Evolutionary conservation across 2,888 invertebrate species (phyloP), one percentile per base, ranked within the genome.

Genomic region (Eristalis pertinax): DNA sequence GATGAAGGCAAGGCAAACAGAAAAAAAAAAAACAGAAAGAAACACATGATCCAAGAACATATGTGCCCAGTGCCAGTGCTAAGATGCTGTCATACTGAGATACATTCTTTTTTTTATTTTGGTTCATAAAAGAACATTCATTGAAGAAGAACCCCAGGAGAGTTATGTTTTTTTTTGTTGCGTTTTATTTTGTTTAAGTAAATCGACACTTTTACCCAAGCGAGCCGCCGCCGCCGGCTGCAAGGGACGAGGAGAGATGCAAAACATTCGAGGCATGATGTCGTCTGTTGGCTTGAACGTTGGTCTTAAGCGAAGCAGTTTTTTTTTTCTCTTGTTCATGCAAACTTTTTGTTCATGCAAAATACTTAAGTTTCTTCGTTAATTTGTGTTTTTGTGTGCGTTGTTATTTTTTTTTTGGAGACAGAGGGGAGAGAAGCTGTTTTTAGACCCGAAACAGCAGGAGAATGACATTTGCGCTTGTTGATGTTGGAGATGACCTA

Each of bases 141-240:
- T 86, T 86, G 63, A 86, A 86, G 87, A 84, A 76, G 87, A 87
- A 87, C 87, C 87, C 87, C 87, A 84, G 87, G 87, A 87, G 87
- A 80, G 79, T 79, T 78, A 83, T 32, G 8, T 81, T 62, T 62
- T 67, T 22, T 60, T 64, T 65, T 24, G 15, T 50, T 70, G n/a
- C 69, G 60, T 70, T 56, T 63, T 64, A 22, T 43, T 64, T 15
- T 64, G 64, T 64, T 75, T 72, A 86, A 87, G 87, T 87, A 84
- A 87, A 87, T 87, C 83, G 87, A 84, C 83, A 87, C 87, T 87
- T 79, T 87, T 83, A 76, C 64, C 75, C 72, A 50, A 50, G 50
- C 50, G n/a, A 50, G 50, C 50, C 50, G 50, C 77, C 63, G 69
- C 38, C 58, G 50, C 77, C 63, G 69, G 41, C 58, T 64, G 67